Percentiles rank a stretch among this genome's conserved stretches.
phyloP scores from a whole-genome alignment of 1,140 invertebrate genomes.

The Lamellibrachia luymesi region DNA sequence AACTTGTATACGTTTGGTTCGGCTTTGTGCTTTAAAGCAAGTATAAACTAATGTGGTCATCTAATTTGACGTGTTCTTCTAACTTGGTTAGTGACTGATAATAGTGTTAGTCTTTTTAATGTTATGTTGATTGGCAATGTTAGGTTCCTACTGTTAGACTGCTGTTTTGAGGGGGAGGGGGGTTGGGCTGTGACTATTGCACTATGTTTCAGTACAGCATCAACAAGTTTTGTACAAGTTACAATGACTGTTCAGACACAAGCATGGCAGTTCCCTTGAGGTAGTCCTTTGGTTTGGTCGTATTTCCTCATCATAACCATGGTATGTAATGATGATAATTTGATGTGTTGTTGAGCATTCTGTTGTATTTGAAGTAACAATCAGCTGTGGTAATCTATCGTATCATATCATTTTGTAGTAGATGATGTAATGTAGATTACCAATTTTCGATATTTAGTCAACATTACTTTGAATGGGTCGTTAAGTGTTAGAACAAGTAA shows the following conservation, averaged over 20 bases:
- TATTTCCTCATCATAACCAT: background rate
- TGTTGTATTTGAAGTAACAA: background rate
- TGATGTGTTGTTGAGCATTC: background rate
- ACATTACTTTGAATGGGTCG: background rate
- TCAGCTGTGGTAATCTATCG: background rate
- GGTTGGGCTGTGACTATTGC: background rate
- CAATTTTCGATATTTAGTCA: background rate
- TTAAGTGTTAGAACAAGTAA: background rate
- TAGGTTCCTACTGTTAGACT: background rate
- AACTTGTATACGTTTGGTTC: background rate
- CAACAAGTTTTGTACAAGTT: background rate
- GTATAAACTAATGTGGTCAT: background rate
- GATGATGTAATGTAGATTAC: background rate
- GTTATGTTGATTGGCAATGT: too few relatives aligned
- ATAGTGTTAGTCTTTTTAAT: too few relatives aligned
- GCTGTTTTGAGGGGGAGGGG: background rate
- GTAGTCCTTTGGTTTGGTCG: background rate
- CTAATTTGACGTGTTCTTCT: background rate
- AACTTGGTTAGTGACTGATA: background rate
- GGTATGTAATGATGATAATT: background rate
- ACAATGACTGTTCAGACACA: background rate
- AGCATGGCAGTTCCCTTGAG: background rate
- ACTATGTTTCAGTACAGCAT: background rate
- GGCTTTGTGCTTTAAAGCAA: too few relatives aligned
- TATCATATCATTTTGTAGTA: background rate